A percentile compares a stretch with the other conserved stretches of the same genome.
Conservation (phyloP, 2,888 invertebrate genomes). For the Phymatocera aterrima region DNA sequence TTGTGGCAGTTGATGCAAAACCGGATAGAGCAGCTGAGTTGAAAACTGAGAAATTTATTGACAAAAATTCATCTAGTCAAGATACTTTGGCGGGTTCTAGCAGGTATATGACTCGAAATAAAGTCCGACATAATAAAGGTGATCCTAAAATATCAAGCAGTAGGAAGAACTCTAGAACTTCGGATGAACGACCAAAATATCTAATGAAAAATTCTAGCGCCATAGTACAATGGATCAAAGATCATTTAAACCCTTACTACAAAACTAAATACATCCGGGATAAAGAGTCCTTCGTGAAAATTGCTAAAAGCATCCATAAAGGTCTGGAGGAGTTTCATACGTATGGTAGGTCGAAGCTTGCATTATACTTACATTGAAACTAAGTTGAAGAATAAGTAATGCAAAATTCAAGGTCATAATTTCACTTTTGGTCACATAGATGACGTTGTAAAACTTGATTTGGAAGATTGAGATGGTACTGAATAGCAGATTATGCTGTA, state of each 20-base stretch:
- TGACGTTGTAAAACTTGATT: background rate
- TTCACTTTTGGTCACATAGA: background rate
- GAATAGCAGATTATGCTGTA: background rate
- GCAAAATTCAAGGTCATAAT: too few species aligned
- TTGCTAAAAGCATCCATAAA: slow-evolving; percentile 64
- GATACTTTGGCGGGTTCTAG: too few species aligned
- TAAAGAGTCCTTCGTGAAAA: slow-evolving; percentile 61
- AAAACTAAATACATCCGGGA: slow-evolving; percentile 61
- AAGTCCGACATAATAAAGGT: background rate
- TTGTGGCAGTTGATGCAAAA: too few species aligned
- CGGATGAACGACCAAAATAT: slow-evolving; percentile 51
- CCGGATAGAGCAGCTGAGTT: background rate
- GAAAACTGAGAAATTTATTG: background rate
- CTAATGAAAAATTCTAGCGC: slow-evolving; percentile 64
- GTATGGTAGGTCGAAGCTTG: slow-evolving; percentile 57
- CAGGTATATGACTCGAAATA: background rate
- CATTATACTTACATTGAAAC: background rate
- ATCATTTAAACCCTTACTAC: background rate
- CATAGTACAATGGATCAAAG: slow-evolving; percentile 60
- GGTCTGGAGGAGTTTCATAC: slow-evolving; percentile 59
- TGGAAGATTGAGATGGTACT: background rate
- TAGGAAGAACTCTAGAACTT: background rate
- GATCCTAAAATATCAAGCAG: background rate
- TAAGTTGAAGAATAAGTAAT: too few species aligned
- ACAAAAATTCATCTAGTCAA: too few species aligned